phyloP scores from a whole-genome alignment of 2,113 vertebrate species.

The Spizaetus ornatus region DNA sequence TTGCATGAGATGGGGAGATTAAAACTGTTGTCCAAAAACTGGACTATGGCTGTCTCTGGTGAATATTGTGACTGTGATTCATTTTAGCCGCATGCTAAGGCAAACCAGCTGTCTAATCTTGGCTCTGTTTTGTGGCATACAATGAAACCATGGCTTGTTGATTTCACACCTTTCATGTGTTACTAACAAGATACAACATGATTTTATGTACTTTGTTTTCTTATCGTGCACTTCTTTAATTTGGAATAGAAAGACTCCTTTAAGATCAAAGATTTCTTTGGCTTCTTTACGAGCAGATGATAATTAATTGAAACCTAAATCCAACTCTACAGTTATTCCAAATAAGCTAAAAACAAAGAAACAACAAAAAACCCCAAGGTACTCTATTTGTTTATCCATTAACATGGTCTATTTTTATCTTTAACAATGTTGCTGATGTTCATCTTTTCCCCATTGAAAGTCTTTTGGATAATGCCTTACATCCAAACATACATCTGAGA shows the following conservation, averaged over 20 bases:
- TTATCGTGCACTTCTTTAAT: not conserved
- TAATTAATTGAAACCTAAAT: slow-evolving; percentile 25
- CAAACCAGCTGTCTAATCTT: not conserved
- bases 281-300: not conserved
- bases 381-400: not conserved
- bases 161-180: not conserved
- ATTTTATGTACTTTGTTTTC: not conserved
- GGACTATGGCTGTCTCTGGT: not conserved
- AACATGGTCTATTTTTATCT: not conserved
- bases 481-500: not conserved
- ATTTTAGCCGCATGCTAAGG: rapidly evolving
- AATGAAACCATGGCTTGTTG: not conserved
- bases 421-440: not conserved
- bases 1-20: not conserved
- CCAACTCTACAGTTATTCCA: not conserved
- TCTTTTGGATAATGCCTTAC: not conserved
- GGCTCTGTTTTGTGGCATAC: not conserved
- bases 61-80: rapidly evolving
- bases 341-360: not conserved
- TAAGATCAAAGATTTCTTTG: slow-evolving; percentile 4
- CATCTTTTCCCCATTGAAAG: not conserved
- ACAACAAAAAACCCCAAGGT: not conserved
- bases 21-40: not conserved
- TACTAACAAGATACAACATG: not conserved
- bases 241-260: not conserved